A percentile compares a stretch with the other conserved stretches of the same genome.
These are phyloP conservation scores for Volucella inflata DNA, from an alignment of 2,888 invertebrate genomes.

Conservation along the genomic window DNA sequence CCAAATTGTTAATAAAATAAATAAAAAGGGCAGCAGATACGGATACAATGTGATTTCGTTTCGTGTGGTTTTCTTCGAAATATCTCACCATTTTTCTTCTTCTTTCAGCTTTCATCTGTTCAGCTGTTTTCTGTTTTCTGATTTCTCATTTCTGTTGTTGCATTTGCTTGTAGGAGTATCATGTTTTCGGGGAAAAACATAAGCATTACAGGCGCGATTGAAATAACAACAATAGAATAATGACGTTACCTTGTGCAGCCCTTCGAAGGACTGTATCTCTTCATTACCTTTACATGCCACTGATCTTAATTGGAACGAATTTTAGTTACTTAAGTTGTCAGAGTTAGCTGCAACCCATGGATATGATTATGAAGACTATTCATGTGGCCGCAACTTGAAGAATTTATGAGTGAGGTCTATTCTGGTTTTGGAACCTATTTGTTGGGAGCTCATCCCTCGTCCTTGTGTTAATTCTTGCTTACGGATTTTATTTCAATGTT, in stretches of 20 bases:
- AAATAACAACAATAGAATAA: conserved; percentile 66
- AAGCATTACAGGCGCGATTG: conserved; percentile 71
- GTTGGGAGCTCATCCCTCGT: no score
- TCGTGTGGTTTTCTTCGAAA: conserved; percentile 75
- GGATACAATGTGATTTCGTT: conserved; percentile 64
- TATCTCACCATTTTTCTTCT: conserved; percentile 54
- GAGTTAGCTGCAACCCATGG: no score
- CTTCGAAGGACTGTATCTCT: conserved; percentile 35
- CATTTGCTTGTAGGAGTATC: conserved; percentile 48
- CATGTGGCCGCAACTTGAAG: no score
- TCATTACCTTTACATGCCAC: conserved; percentile 37
- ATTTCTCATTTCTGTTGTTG: conserved; percentile 30
- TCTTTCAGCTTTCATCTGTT: conserved; percentile 49
- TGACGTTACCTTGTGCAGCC: conserved; percentile 43
- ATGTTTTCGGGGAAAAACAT: conserved; percentile 67
- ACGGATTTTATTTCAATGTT: no score
- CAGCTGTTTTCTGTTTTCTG: conserved; percentile 59
- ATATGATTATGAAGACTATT: no score
- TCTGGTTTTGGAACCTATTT: no score
- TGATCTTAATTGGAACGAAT: conserved; percentile 64
- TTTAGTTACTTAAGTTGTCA: conserved; percentile 70
- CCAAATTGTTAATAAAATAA: conserved; percentile 74
- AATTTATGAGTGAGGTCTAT: no score
- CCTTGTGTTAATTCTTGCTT: no score
- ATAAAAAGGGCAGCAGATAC: conserved; percentile 43